These are phyloP conservation scores for Pipistrellus pygmaeus DNA, from an alignment of 2,797 vertebrate genomes.

Conservation along the genomic window DNA sequence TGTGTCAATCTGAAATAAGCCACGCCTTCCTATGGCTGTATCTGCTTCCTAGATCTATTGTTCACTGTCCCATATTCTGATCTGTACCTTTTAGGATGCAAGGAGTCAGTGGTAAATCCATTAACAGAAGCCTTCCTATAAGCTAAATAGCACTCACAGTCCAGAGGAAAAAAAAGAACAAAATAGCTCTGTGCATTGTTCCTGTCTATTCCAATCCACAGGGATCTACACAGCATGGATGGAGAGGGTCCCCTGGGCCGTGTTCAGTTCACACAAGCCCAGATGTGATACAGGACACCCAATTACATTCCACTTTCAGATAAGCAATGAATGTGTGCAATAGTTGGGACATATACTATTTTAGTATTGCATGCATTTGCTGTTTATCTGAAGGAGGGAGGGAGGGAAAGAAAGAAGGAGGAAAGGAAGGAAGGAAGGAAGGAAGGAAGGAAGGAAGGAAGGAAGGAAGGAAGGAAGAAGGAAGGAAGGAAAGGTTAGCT, in stretches of 20 bases:
- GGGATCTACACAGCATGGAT: neutral
- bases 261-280: neutral
- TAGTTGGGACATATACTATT: neutral
- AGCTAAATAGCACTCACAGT: neutral
- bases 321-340: neutral
- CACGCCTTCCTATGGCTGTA: accelerated
- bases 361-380: neutral
- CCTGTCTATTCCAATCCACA: neutral
- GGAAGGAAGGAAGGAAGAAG: neutral
- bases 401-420: neutral
- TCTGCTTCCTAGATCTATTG: neutral
- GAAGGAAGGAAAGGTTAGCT: too few species aligned
- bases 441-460: neutral
- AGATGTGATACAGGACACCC: neutral
- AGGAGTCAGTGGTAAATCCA: neutral
- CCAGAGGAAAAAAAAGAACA: neutral
- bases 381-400: neutral
- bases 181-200: neutral
- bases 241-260: neutral
- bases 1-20: neutral
- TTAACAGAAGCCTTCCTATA: neutral
- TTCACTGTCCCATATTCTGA: neutral
- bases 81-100: neutral
- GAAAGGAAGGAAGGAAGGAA: too few species aligned
- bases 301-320: slow-evolving; percentile 1